Base-by-base conservation (phyloP, 1,140 invertebrate genomes). In the Leguminivora glycinivorella region DNA sequence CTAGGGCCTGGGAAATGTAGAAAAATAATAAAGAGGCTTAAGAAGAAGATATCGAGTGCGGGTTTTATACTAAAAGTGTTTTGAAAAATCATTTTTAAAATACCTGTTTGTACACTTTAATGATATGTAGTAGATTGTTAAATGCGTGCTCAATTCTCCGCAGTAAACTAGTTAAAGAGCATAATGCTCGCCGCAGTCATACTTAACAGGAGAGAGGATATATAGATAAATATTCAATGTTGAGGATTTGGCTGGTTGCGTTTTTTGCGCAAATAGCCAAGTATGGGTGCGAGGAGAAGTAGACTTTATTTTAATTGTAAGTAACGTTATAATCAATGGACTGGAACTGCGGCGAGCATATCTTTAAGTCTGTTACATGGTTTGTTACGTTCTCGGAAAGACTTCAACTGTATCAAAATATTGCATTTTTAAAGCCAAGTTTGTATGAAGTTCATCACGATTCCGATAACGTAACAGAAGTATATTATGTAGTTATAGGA, bases 111-210 rank as follows among this genome's bases (percentile, higher is more conserved):
- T 17, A 43, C 17, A 43, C 10, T 12, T 38, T 38, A 9, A 38
- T 38, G 6, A 38, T 43, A 43, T n/a, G n/a, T 43, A 17, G n/a
- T 4, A 14, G 10, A 17, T 34, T 10, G 34, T 12, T 14, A 14
- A 9, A 69, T 68, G 71, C 60, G 69, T 63, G 69, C 56, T 29
- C 26, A 63, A 63, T 63, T 34, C 26, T 63, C 5, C 25, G n/a
- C 5, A 52, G 47, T 22, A 17, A 17, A 17, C n/a, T n/a, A 63
- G 58, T 63, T 22, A 52, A 52, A 63, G 58, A 63, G 12, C 10
- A 22, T 3, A 29, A 63, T 63, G 58, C 9, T 63, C 26, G 58
- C 58, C 58, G 58, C 58, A 63, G 58, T 63, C 25, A 63, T 29
- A 63, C 17, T 29, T 63, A 29, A 63, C 17, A 63, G 58, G n/a